phyloP scores from a whole-genome alignment of 1,140 invertebrate genomes.

The Lamellibrachia luymesi region DNA sequence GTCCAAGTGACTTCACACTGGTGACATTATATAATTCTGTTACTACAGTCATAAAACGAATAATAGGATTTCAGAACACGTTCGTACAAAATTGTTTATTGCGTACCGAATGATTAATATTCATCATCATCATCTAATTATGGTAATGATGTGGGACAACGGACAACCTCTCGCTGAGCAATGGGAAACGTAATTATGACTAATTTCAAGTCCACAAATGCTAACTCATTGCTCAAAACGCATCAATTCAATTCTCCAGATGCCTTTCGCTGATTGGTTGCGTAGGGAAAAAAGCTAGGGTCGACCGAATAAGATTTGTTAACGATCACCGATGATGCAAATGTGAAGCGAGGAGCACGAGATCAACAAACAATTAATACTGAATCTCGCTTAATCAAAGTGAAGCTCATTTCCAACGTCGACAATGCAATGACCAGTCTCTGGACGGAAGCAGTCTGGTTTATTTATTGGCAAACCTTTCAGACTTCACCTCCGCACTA shows the following conservation, averaged over 20 bases:
- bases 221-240: not conserved
- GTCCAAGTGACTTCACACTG: not conserved
- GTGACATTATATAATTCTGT: not conserved
- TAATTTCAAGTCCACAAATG: not conserved
- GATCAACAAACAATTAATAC: not conserved
- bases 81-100: not conserved
- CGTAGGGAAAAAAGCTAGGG: not conserved
- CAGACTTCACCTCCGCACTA: slow-evolving; percentile 3
- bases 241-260: not conserved
- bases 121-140: not conserved
- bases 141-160: not conserved
- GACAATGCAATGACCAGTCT: not conserved
- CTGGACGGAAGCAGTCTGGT: not conserved
- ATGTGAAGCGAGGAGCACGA: not conserved
- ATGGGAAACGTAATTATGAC: not conserved
- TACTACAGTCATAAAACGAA: not conserved
- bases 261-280: not conserved
- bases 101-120: not conserved
- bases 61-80: not conserved
- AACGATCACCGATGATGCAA: not conserved
- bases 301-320: not conserved
- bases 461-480: not conserved
- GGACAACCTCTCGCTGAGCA: not conserved
- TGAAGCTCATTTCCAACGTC: not conserved
- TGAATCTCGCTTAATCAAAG: not conserved